Conservation (phyloP, 2,113 vertebrate genomes). For the Arenaria interpres region DNA sequence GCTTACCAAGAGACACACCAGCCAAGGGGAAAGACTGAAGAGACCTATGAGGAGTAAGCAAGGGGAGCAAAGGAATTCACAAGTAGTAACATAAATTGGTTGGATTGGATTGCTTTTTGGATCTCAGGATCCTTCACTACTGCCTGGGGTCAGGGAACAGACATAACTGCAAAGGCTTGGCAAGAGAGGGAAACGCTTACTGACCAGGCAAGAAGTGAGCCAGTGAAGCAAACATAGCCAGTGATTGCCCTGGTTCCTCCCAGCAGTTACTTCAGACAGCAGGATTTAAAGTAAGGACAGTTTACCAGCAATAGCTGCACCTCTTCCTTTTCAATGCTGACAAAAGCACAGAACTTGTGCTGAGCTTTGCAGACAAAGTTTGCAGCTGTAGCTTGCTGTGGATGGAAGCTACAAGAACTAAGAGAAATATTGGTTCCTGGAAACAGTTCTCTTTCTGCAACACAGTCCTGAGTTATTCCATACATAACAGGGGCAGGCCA, state of each 20-base stretch:
- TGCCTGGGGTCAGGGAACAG: neutral
- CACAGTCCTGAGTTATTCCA: neutral
- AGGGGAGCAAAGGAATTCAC: neutral
- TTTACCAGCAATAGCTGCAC: neutral
- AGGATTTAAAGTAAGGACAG: neutral
- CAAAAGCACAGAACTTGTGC: neutral
- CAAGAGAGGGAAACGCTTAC: neutral
- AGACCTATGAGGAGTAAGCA: neutral
- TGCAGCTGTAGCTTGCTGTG: neutral
- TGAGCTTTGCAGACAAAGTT: neutral
- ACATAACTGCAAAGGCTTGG: neutral
- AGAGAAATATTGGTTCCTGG: neutral
- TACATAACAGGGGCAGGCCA: neutral
- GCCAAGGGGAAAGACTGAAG: neutral
- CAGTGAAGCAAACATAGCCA: neutral
- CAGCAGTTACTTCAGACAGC: neutral
- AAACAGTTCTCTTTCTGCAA: neutral
- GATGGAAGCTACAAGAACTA: neutral
- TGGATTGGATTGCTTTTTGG: neutral
- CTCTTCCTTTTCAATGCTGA: neutral
- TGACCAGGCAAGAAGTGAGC: neutral
- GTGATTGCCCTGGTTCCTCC: neutral
- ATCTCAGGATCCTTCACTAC: neutral
- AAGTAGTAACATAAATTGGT: neutral
- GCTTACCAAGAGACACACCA: neutral